Evolutionary conservation across 2,797 vertebrate genomes (phyloP), one percentile per base, ranked within the genome.

Genomic region (Lerista edwardsae): DNA sequence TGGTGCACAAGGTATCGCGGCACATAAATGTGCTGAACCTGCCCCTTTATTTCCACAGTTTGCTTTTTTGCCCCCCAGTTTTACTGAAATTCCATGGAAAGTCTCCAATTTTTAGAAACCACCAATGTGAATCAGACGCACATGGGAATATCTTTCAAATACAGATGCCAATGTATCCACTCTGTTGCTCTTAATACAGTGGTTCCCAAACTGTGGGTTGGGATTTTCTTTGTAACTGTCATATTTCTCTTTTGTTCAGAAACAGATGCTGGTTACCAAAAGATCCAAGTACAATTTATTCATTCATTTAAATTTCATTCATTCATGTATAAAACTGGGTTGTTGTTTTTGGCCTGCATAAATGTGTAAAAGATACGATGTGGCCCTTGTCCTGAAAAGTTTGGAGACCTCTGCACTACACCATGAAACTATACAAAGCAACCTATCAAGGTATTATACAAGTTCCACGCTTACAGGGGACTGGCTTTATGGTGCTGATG

Each of bases 1-100:
- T 0, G 17, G 61, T 0, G 79, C 75, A 51, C 36, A 47, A 27
- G 12, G 29, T 44, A 55, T 15, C 44, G 15, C 21, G 29, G 41
- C 11, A 34, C 10, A 80, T 23, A 21, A 1, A 34, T 59, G 19
- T 25, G 39, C 8, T 29, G 62, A n/a, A 27, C 55, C 3, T 29
- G 7, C 15, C 27, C 23, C 61, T 36, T 75, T 21, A 29, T 27
- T 75, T 23, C 67, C 31, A 51, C 5, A 51, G 11, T 71, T n/a
- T 84, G 31, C n/a, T 64, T 51, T 84, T 29, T n/a, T 80, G 65
- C 31, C n/a, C 17, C 51, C 61, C 39, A 31, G 51, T 29, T 39
- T 69, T 64, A 36, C 61, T 76, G 65, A 47, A 44, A 75, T 6
- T 34, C 44, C 69, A 61, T 8, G 78, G 3, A 51, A 29, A 51